These are phyloP conservation scores for Bombus breviceps DNA, from an alignment of 1,140 invertebrate species.

Conservation along the genomic window DNA sequence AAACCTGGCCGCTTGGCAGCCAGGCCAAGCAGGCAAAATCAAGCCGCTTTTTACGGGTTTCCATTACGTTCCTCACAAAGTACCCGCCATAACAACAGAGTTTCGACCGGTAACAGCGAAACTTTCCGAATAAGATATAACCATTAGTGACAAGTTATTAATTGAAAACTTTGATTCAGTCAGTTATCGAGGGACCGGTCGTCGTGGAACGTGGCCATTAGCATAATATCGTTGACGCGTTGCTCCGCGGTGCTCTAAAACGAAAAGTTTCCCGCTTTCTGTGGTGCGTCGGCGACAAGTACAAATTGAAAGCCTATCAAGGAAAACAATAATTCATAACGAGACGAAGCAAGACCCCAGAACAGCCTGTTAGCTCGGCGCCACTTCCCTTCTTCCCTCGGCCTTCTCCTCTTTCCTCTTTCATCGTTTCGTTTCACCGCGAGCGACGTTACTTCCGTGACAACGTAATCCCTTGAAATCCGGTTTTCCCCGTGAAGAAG, in stretches of 20 bases:
- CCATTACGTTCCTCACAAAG: conserved; percentile 5
- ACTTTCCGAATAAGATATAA: conserved; percentile 57
- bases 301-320: conserved; percentile 45
- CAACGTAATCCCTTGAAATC: conserved; percentile 67
- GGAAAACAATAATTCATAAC: conserved; percentile 43
- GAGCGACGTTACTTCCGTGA: conserved; percentile 49
- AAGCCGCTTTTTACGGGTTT: conserved; percentile 22
- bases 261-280: conserved; percentile 30
- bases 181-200: conserved; percentile 41
- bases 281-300: not conserved
- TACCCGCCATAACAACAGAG: conserved; percentile 27
- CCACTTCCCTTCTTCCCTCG: too few relatives aligned
- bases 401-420: not conserved
- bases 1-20: not conserved
- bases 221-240: conserved; percentile 51
- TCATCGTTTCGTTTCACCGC: conserved; percentile 7
- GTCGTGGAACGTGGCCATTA: conserved; percentile 27
- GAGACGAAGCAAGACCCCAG: not conserved
- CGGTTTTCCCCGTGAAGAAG: conserved; percentile 53
- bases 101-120: conserved; percentile 23
- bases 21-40: not conserved
- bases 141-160: conserved; percentile 61
- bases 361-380: not conserved
- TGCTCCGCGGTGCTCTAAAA: not conserved
- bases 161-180: conserved; percentile 66